Evolutionary conservation across 2,113 vertebrate genomes (phyloP).

Genomic region (Nannobrachium achirus): DNA sequence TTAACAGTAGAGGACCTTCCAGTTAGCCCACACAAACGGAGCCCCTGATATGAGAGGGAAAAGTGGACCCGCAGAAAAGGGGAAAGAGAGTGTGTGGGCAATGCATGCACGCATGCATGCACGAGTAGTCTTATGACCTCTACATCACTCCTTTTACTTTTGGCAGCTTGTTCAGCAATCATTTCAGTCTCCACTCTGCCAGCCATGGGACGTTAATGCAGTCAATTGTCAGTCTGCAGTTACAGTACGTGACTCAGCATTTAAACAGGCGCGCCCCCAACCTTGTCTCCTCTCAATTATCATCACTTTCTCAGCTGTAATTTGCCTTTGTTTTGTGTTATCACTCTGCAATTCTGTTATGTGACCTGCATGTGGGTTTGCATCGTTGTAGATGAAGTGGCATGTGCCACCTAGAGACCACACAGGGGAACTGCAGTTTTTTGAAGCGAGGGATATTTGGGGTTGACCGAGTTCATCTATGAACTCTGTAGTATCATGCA

Average conservation of each 20-base stretch:
- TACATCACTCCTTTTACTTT: conserved; percentile 54
- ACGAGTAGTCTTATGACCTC: conserved; percentile 60
- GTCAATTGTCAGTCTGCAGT: conserved; percentile 66
- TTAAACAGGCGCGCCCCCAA: no score
- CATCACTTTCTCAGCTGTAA: conserved; percentile 42
- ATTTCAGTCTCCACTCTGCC: conserved; percentile 67
- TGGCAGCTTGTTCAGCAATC: conserved; percentile 62
- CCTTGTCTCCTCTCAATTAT: conserved; percentile 1
- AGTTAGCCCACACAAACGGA: conserved; percentile 75
- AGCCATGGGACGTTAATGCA: conserved; percentile 53
- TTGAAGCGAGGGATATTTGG: conserved; percentile 48
- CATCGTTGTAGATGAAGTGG: conserved; percentile 5
- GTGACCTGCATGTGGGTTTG: conserved; percentile 34
- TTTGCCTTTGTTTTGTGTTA: conserved; percentile 29
- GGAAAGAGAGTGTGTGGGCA: conserved; percentile 18
- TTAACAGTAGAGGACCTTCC: conserved; percentile 69
- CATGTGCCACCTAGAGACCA: conserved; percentile 66
- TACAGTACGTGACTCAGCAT: no score
- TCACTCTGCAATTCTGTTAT: conserved; percentile 9
- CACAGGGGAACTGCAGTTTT: conserved; percentile 50
- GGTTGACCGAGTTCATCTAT: conserved; percentile 67
- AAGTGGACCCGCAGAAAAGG: conserved; percentile 34
- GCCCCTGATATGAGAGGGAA: conserved; percentile 46
- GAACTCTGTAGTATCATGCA: conserved; percentile 42
- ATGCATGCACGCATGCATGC: conserved; percentile 41